Conservation (phyloP, 2,888 invertebrate species). For the Catocala nupta region DNA sequence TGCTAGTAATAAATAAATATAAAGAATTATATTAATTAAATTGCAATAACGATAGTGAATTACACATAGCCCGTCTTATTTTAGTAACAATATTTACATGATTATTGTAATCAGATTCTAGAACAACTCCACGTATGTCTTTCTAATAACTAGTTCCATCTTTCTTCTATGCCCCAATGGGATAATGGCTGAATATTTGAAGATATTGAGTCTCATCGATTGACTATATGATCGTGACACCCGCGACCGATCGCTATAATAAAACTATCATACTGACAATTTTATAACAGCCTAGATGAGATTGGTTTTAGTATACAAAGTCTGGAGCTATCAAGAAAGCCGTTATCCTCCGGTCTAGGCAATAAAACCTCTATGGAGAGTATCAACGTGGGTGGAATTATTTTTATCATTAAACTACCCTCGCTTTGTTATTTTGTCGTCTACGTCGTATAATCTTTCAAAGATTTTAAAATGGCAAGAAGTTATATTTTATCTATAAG, state of each 20-base stretch:
- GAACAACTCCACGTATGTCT: no score
- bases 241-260: neutral
- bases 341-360: conserved; percentile 15
- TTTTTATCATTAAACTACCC: conserved; percentile 34
- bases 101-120: no score
- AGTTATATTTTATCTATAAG: neutral
- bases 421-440: conserved; percentile 29
- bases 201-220: no score
- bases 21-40: no score
- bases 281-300: neutral
- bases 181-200: no score
- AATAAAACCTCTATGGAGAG: conserved; percentile 33
- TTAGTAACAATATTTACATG: no score
- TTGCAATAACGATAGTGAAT: no score
- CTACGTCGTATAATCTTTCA: conserved; percentile 4
- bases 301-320: conserved; percentile 15
- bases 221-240: no score
- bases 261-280: neutral
- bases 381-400: conserved; percentile 28
- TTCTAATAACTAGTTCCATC: no score
- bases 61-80: no score
- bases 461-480: conserved; percentile 9
- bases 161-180: no score
- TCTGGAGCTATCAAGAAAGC: conserved; percentile 7
- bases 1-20: no score